A percentile compares a stretch with the other conserved stretches of the same genome.
phyloP scores from a whole-genome alignment of 2,888 invertebrate genomes.

The Pheosia tremula region DNA sequence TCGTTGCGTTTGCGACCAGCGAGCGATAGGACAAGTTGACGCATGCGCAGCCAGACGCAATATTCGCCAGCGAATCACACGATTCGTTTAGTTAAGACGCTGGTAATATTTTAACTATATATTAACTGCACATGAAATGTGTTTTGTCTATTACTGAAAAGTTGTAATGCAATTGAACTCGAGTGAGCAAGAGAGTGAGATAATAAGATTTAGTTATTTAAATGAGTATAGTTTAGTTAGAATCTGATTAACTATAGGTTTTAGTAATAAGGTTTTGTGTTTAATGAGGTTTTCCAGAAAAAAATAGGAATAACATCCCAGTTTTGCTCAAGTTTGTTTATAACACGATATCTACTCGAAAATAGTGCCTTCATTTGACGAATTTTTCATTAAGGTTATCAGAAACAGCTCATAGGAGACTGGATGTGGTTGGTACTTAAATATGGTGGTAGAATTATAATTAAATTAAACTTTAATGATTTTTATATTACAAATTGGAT shows the following conservation, averaged over 20 bases:
- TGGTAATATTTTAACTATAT: no score
- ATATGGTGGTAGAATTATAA: slow-evolving; percentile 29
- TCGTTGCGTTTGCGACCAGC: no score
- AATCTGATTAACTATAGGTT: not conserved
- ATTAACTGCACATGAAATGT: no score
- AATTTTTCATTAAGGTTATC: slow-evolving; percentile 13
- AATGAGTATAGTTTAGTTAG: not conserved
- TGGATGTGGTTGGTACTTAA: slow-evolving; percentile 54
- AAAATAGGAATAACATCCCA: not conserved
- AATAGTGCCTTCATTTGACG: slow-evolving; percentile 43
- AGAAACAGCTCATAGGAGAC: slow-evolving; percentile 40
- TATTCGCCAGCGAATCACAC: no score
- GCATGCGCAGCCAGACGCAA: no score
- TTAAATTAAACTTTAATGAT: slow-evolving; percentile 19
- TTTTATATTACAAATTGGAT: slow-evolving; percentile 17
- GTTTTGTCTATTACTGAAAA: not conserved
- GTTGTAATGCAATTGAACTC: not conserved
- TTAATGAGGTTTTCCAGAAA: no score
- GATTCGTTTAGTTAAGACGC: no score
- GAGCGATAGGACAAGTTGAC: no score
- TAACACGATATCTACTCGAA: slow-evolving; percentile 3
- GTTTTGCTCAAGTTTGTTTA: not conserved
- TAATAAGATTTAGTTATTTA: not conserved
- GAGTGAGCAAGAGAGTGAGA: not conserved
- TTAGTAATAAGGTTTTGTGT: not conserved